These are phyloP conservation scores for Serinus canaria DNA, from an alignment of 2,113 vertebrate genomes.

Conservation along the genomic window DNA sequence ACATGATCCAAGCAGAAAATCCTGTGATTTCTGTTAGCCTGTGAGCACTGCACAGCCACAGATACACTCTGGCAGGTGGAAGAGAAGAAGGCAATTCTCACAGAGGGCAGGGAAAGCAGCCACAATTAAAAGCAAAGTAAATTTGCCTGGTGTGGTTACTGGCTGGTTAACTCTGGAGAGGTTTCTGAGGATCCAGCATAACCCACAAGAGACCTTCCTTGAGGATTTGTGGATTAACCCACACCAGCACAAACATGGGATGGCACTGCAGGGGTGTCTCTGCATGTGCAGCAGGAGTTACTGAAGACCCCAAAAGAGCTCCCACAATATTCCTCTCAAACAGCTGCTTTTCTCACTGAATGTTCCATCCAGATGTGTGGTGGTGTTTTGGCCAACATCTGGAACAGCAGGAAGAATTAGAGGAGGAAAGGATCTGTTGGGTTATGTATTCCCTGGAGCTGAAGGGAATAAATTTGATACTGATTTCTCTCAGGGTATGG, in stretches of 20 bases:
- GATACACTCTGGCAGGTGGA: neutral
- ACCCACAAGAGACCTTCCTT: constrained; percentile 23
- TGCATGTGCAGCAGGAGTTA: neutral
- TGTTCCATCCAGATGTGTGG: neutral
- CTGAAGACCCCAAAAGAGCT: neutral
- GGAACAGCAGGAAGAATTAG: neutral
- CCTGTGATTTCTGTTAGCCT: neutral
- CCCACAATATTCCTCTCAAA: neutral
- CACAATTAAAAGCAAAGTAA: constrained; percentile 32
- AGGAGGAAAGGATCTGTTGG: neutral
- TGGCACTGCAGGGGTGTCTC: neutral
- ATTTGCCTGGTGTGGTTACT: constrained; percentile 24
- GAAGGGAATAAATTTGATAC: neutral
- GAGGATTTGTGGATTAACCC: constrained; percentile 33
- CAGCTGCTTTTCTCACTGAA: neutral
- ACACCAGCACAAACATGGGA: neutral
- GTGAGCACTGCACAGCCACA: neutral
- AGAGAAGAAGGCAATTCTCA: neutral
- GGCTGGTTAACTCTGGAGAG: neutral
- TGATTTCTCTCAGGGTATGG: neutral
- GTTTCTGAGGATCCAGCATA: neutral
- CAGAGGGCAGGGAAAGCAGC: neutral
- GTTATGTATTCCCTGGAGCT: neutral
- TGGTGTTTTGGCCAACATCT: neutral
- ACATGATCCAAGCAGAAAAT: neutral